Conservation (phyloP, 2,113 vertebrate species). For the Psettodes erumei region DNA sequence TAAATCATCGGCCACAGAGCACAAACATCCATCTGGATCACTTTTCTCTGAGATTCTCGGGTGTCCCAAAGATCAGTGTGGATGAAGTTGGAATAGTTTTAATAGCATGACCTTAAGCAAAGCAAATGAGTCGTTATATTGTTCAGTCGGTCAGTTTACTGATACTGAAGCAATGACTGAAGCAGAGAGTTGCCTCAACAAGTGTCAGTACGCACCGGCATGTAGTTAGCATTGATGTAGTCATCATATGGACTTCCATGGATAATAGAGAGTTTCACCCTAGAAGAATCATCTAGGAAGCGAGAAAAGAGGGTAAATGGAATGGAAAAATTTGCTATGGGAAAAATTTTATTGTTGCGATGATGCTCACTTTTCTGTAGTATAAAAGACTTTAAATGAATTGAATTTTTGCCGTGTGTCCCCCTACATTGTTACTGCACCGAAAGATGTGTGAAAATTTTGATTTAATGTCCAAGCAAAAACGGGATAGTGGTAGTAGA, state of each 20-base stretch:
- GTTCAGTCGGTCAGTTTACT: background rate
- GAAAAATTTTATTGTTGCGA: background rate
- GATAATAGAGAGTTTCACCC: conserved; percentile 91
- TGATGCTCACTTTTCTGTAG: background rate
- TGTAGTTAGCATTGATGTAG: conserved; percentile 98
- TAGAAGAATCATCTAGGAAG: conserved; percentile 90
- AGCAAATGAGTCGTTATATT: background rate
- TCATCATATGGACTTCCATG: conserved; percentile 84
- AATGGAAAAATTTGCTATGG: background rate
- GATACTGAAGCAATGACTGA: conserved; percentile 25
- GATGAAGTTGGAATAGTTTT: background rate
- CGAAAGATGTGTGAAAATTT: background rate
- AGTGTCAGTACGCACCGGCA: conserved; percentile 87
- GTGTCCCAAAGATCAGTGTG: background rate
- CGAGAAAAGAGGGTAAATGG: conserved; percentile 34
- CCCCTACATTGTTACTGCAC: background rate
- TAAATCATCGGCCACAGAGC: conserved; percentile 19
- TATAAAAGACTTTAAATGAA: background rate
- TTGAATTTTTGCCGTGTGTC: background rate
- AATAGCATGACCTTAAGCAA: conserved; percentile 1
- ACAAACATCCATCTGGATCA: background rate
- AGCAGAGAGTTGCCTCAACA: background rate
- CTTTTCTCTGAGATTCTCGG: background rate
- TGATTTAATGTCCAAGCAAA: background rate
- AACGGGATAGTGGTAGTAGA: conserved; percentile 1